Base-by-base conservation (phyloP, 1,140 invertebrate species). In the Musca domestica region DNA sequence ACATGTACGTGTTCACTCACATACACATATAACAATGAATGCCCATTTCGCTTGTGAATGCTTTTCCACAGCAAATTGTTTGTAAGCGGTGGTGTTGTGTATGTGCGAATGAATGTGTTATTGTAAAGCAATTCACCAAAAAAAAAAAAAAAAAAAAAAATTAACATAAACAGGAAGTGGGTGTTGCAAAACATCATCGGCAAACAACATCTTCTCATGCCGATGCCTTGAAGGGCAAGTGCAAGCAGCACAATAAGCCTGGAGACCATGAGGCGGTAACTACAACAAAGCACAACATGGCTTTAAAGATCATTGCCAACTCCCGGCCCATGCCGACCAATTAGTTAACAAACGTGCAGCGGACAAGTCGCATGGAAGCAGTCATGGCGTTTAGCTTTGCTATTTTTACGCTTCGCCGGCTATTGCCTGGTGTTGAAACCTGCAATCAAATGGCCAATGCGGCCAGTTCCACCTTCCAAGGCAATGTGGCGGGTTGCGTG, bases 141-240 rank as follows among this genome's bases (percentile, higher is more conserved):
- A 56, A 25, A 56, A 6, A 23, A 56, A 56, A 56, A 6, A 22
- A 1, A 56, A 23, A 56, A 20, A 56, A 61, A 58, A 41, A 34
- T 61, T 61, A 61, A 61, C 56, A 61, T 61, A 61, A 61, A 61
- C 56, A 61, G 56, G 56, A 61, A 61, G 56, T 61, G 56, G 56
- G 56, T 61, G 56, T 61, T 61, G 20, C 56, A 61, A 61, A 61
- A 61, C 56, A 61, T 61, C 56, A 61, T 19, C 56, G 34, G 14
- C 56, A 61, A n/a, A 41, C 56, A 34, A 14, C 27, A 61, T 34
- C 27, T 34, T 20, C 48, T 41, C 34, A 41, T 41, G 12, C 34
- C 10, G 2, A 5, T 12, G 2, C 10, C 34, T 41, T 41, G 34
- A 10, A 7, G 12, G 34, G 17, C 56, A 61, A 58, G 6, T 9